Percentiles rank a stretch among this genome's conserved stretches.
These are phyloP conservation scores for Morpho helenor DNA, from an alignment of 2,888 invertebrate species.

Conservation along the genomic window DNA sequence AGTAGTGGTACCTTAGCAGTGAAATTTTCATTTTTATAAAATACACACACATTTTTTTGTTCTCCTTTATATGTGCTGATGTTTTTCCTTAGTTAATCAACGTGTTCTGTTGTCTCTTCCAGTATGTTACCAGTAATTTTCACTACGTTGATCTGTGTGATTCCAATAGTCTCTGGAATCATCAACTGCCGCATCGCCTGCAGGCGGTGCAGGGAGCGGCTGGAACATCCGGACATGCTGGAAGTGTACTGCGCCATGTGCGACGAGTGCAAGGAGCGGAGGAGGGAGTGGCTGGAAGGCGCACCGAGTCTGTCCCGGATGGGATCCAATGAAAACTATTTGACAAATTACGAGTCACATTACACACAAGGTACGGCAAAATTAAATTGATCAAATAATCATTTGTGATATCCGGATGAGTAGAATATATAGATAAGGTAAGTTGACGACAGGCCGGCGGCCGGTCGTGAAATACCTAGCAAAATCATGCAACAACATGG, in stretches of 20 bases:
- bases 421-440: too few relatives aligned
- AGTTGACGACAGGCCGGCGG: too few relatives aligned
- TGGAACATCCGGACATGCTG: slow-evolving; percentile 36
- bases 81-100: neutral
- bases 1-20: too few relatives aligned
- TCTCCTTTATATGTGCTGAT: neutral
- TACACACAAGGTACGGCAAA: neutral
- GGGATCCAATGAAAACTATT: neutral
- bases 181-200: slow-evolving; percentile 55
- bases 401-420: too few relatives aligned
- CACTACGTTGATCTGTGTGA: slow-evolving; percentile 12
- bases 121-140: slow-evolving; percentile 14
- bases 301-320: slow-evolving; percentile 12
- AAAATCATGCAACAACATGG: too few relatives aligned
- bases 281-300: slow-evolving; percentile 33
- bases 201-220: slow-evolving; percentile 38
- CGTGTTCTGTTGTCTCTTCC: neutral
- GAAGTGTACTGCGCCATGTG: slow-evolving; percentile 67
- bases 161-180: slow-evolving; percentile 17
- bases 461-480: too few relatives aligned
- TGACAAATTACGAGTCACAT: slow-evolving; percentile 5
- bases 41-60: too few relatives aligned
- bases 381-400: neutral
- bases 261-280: slow-evolving; percentile 49
- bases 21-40: too few relatives aligned